A percentile compares a stretch with the other conserved stretches of the same genome.
Conservation (phyloP, 1,140 invertebrate genomes). For the Calosoma granatense region DNA sequence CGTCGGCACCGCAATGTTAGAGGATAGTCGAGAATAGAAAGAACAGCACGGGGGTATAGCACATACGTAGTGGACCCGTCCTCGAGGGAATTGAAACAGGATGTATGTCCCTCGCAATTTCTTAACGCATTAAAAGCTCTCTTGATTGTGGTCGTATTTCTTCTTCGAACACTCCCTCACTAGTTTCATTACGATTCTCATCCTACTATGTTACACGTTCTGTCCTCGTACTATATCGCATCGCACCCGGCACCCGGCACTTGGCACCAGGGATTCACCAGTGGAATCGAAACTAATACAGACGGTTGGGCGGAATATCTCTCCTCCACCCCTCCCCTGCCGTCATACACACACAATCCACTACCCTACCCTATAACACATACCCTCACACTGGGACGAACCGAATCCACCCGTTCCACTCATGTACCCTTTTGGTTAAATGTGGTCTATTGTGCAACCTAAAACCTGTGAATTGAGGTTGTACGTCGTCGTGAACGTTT, state of each 20-base stretch:
- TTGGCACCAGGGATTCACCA: not conserved
- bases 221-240: no score
- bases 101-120: constrained; percentile 29
- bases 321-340: no score
- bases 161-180: constrained; percentile 17
- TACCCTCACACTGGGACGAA: no score
- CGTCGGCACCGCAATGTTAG: no score
- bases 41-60: no score
- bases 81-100: constrained; percentile 26
- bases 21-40: not conserved
- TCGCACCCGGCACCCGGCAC: no score
- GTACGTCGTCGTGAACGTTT: no score
- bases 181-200: constrained; percentile 9
- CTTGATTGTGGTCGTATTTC: constrained; percentile 32
- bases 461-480: not conserved
- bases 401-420: not conserved
- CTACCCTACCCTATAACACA: no score
- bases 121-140: constrained; percentile 29
- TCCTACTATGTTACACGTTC: no score
- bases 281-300: no score
- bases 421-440: not conserved
- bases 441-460: not conserved
- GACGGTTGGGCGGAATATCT: no score
- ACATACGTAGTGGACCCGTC: not conserved
- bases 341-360: no score